phyloP scores from a whole-genome alignment of 2,888 invertebrate genomes.

The Aphrophora alni region DNA sequence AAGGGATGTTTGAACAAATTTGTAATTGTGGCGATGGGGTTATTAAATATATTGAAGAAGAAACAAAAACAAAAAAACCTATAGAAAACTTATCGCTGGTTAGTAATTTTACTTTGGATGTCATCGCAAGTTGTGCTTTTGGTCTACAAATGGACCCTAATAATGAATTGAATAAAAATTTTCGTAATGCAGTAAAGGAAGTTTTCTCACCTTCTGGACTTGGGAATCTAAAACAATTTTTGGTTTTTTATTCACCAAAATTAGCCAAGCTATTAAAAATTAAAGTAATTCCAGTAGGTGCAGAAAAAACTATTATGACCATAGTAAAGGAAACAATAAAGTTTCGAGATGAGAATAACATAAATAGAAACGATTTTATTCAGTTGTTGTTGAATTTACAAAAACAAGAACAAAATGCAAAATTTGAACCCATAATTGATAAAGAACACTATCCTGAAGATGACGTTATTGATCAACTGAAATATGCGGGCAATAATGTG shows the following conservation, averaged over 20 bases:
- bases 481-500: too few relatives aligned
- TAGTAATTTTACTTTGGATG: slow-evolving; percentile 43
- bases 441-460: too few relatives aligned
- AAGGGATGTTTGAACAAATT: too few relatives aligned
- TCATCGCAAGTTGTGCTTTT: slow-evolving; percentile 42
- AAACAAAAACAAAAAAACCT: neutral
- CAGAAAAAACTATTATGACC: slow-evolving; percentile 35
- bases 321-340: slow-evolving; percentile 40
- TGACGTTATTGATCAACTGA: too few relatives aligned
- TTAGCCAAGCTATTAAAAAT: slow-evolving; percentile 17
- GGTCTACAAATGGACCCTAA: slow-evolving; percentile 29
- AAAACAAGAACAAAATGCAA: too few relatives aligned
- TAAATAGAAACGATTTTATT: slow-evolving; percentile 44
- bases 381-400: slow-evolving; percentile 42
- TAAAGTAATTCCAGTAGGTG: slow-evolving; percentile 11
- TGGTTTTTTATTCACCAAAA: neutral
- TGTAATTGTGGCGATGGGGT: slow-evolving; percentile 52
- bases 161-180: neutral
- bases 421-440: neutral
- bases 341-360: slow-evolving; percentile 41
- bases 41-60: slow-evolving; percentile 40
- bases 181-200: slow-evolving; percentile 11
- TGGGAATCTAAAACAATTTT: neutral
- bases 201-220: slow-evolving; percentile 15
- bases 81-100: slow-evolving; percentile 19